Evolutionary conservation across 2,113 vertebrate genomes (phyloP), one percentile per base, ranked within the genome.

Genomic region (Vanacampus margaritifer): DNA sequence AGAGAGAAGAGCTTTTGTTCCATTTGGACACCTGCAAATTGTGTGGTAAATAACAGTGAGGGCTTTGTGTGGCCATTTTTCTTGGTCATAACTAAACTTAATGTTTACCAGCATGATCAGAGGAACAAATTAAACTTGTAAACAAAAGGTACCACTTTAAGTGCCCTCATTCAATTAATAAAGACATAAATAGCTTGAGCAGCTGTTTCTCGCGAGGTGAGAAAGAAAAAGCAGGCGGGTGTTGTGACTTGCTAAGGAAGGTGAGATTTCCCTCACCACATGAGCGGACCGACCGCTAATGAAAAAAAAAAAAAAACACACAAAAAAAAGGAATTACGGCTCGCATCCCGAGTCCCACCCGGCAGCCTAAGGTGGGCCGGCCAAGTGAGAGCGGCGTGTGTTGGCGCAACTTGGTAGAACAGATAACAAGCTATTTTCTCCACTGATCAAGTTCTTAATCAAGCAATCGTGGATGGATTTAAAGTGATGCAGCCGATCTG

Each of bases 401-500:
- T 36, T 51, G 11, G 37, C 35, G 2, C 36, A 23, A 41, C 37
- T 41, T 39, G 58, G 9, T 23, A 11, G 8, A 23, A 23, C 21
- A 37, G 59, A 41, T 41, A 62, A 43, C n/a, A 16, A 3, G 37
- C 6, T 24, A 69, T 75, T 69, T 79, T 35, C 58, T 26, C 36
- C 21, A 0, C 21, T 17, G 41, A 36, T 46, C 54, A 64, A 45
- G 13, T 6, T 28, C 65, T 66, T 75, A 41, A 82, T 75, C n/a
- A 43, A 70, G 73, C 73, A 74, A 76, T 76, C 59, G 77, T 10
- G 32, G 65, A 58, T n/a, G 73, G 79, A 80, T 77, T 79, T 75
- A 50, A 50, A 75, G 32, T 8, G 36, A 32, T 9, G 3, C 26
- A 7, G 37, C 32, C 54, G 41, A 61, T 72, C 64, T 28, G 32